Base-by-base conservation (phyloP, 2,797 vertebrate species). In the Etheostoma perlongum region DNA sequence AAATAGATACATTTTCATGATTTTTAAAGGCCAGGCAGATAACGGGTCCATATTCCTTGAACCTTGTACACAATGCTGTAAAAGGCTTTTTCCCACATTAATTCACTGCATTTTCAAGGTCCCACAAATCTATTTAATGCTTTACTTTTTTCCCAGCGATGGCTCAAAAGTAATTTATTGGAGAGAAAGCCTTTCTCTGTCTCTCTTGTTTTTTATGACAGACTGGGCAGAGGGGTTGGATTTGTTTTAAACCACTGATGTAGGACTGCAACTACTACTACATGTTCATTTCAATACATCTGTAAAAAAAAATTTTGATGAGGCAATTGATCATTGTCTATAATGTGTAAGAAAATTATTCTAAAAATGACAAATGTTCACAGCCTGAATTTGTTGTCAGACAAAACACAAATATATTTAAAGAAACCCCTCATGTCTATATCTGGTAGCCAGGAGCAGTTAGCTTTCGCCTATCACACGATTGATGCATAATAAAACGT, bases 401-500 rank as follows among this genome's bases (percentile, higher is more conserved):
- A 8, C 11, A 23, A 42, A 21, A 11, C 0, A 4, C 13, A 44
- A 44, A 44, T 13, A 44, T 13, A 44, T 44, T 25, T 3, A 40
- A 40, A 40, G 21, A 25, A 25, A 40, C 14, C 30, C 1, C 27
- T 49, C 3, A 47, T 30, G 7, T 30, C 18, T 65, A 4, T 21
- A 19, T 11, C 36, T 40, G 7, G 46, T 64, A 46, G 27, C 16
- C 21, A 27, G 23, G 2, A 55, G 21, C 1, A 1, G 7, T 11
- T 57, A 36, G 14, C 14, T 48, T 23, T 23, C 1, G 21, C 21
- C 53, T 8, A 36, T 53, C 57, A 27, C 55, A 57, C 49, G 72
- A 21, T 16, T 27, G 6, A 25, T 40, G 59, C 27, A 62, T 46
- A 40, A 52, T 44, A 21, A 67, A 74, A 78, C 64, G 48, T 68